Conservation (phyloP, 2,113 vertebrate species). For the Fregetta grallaria region DNA sequence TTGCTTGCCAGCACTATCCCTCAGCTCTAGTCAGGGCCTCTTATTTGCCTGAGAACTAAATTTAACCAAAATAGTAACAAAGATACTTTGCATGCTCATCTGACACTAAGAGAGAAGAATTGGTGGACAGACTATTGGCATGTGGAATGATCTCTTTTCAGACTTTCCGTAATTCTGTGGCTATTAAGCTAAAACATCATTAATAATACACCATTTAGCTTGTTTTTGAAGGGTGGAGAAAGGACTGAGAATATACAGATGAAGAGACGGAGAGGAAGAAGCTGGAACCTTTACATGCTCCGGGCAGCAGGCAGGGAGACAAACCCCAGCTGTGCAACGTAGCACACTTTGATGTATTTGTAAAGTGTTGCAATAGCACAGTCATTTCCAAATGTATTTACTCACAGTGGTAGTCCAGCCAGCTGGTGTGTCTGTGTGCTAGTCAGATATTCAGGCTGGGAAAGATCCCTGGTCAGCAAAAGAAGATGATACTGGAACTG, state of each 20-base stretch:
- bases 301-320: slow-evolving; percentile 39
- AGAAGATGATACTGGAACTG: background rate
- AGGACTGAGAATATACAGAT: background rate
- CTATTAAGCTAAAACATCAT: slow-evolving; percentile 14
- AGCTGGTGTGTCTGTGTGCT: background rate
- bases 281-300: background rate
- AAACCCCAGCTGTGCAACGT: slow-evolving; percentile 17
- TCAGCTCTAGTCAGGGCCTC: slow-evolving; percentile 21
- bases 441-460: background rate
- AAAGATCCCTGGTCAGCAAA: slow-evolving; percentile 4
- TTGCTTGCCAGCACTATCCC: slow-evolving; percentile 45
- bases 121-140: background rate
- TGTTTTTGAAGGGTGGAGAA: slow-evolving; percentile 2
- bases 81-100: slow-evolving; percentile 20
- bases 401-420: background rate
- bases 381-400: slow-evolving; percentile 28
- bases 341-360: slow-evolving; percentile 16
- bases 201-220: background rate
- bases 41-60: slow-evolving; percentile 55
- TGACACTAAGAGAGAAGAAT: slow-evolving; percentile 1
- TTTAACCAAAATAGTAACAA: background rate
- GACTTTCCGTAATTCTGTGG: background rate
- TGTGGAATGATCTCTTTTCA: background rate
- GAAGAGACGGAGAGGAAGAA: background rate
- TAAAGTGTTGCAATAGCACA: background rate